Conservation (phyloP, 2,113 vertebrate species). For the Micromys minutus region DNA sequence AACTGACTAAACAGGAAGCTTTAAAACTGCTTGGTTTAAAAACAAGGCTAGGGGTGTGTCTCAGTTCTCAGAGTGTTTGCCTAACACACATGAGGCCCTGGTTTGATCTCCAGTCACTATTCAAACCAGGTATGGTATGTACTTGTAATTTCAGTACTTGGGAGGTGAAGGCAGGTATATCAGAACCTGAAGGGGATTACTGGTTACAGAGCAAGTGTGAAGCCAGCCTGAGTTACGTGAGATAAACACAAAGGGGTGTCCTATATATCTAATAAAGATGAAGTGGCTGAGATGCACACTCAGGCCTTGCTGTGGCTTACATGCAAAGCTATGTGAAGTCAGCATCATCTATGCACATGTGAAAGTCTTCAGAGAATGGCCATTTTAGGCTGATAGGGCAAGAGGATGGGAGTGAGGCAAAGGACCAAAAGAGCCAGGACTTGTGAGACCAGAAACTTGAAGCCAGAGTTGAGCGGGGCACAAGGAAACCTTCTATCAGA, state of each 20-base stretch:
- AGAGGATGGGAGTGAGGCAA: not conserved
- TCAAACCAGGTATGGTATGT: not conserved
- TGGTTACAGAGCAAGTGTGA: not conserved
- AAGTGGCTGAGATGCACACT: not conserved
- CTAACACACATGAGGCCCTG: not conserved
- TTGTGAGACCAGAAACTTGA: not conserved
- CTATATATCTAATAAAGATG: slow-evolving; percentile 3
- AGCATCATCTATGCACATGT: not conserved
- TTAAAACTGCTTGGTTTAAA: slow-evolving; percentile 26
- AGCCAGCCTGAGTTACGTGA: not conserved
- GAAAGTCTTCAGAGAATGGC: not conserved
- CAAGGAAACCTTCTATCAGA: not conserved
- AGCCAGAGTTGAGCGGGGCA: not conserved
- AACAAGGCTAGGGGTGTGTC: not conserved
- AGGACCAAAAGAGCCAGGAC: not conserved
- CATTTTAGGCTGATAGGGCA: not conserved
- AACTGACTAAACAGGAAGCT: not conserved
- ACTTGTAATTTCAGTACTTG: not conserved
- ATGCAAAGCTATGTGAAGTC: not conserved
- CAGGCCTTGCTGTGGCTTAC: not conserved
- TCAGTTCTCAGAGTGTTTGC: not conserved
- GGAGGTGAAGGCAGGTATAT: not conserved
- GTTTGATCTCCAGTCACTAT: not conserved
- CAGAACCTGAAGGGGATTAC: not conserved
- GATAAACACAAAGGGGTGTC: not conserved